Evolutionary conservation across 2,113 vertebrate genomes (phyloP).

Genomic region (Takifugu flavidus): DNA sequence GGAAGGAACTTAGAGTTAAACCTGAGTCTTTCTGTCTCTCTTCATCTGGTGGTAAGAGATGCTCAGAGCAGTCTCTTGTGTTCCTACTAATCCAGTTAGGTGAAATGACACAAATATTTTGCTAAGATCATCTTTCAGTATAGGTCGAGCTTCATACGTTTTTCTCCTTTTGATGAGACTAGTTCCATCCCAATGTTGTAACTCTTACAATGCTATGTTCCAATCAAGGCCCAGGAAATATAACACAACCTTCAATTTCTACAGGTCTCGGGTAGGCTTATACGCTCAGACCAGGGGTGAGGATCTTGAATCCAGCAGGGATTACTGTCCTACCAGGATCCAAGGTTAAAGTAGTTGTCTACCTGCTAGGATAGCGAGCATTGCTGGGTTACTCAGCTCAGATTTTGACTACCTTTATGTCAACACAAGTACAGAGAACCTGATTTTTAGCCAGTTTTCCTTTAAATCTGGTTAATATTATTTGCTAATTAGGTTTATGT

Average conservation of each 20-base stretch:
- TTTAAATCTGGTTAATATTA: slow-evolving; percentile 55
- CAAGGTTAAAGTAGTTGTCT: too few species aligned
- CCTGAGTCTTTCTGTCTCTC: slow-evolving; percentile 34
- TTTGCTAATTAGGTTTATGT: slow-evolving; percentile 61
- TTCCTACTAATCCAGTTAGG: slow-evolving; percentile 43
- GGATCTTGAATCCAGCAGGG: too few species aligned
- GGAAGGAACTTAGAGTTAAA: slow-evolving; percentile 16
- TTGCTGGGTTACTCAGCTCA: too few species aligned
- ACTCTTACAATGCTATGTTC: slow-evolving; percentile 26
- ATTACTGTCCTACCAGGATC: too few species aligned
- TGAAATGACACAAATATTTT: slow-evolving; percentile 40
- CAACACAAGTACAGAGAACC: slow-evolving; percentile 50
- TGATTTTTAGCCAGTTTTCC: slow-evolving; percentile 51
- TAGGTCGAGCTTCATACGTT: background rate
- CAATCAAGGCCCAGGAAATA: slow-evolving; percentile 69
- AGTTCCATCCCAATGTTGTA: slow-evolving; percentile 47
- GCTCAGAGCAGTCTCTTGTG: slow-evolving; percentile 1
- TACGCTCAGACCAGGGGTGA: background rate
- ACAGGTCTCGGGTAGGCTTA: slow-evolving; percentile 68
- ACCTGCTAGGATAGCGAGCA: too few species aligned
- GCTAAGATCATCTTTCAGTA: slow-evolving; percentile 28
- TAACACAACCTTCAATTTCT: slow-evolving; percentile 70
- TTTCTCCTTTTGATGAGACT: slow-evolving; percentile 23
- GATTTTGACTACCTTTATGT: slow-evolving; percentile 62
- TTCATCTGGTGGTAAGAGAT: slow-evolving; percentile 24